phyloP scores from a whole-genome alignment of 2,113 vertebrate genomes.

The Takifugu flavidus region DNA sequence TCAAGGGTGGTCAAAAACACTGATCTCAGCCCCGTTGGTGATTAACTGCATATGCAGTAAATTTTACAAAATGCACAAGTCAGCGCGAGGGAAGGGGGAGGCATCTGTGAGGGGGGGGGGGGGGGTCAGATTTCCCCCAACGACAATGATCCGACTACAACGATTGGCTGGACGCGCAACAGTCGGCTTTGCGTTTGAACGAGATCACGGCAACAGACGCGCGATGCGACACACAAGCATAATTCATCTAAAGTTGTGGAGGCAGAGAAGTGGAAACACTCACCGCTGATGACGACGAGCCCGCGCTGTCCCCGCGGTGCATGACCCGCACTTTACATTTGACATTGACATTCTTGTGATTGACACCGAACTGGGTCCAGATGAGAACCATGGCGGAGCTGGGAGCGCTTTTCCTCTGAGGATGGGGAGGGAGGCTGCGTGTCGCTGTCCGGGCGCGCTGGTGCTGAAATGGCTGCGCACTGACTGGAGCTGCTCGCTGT shows the following conservation, averaged over 20 bases:
- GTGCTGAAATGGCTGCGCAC: constrained; percentile 50
- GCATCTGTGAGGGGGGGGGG: constrained; percentile 8
- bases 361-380: constrained; percentile 79
- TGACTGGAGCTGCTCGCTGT: constrained; percentile 31
- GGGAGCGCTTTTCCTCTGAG: neutral
- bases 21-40: too few species aligned
- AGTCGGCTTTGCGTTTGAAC: constrained; percentile 29
- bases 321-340: constrained; percentile 78
- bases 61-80: constrained; percentile 5
- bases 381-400: constrained; percentile 73
- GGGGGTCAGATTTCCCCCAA: constrained; percentile 24
- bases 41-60: neutral
- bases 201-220: constrained; percentile 17
- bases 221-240: too few species aligned
- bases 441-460: constrained; percentile 57
- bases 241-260: neutral
- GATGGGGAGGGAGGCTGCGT: constrained; percentile 4
- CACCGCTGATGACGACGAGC: constrained; percentile 69
- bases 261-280: constrained; percentile 30
- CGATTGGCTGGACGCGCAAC: constrained; percentile 45
- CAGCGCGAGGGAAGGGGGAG: neutral
- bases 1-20: neutral
- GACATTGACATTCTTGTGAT: constrained; percentile 78
- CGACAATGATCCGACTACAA: constrained; percentile 38
- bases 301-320: constrained; percentile 75